Conservation (phyloP, 2,797 vertebrate species). For the Gila robusta region DNA sequence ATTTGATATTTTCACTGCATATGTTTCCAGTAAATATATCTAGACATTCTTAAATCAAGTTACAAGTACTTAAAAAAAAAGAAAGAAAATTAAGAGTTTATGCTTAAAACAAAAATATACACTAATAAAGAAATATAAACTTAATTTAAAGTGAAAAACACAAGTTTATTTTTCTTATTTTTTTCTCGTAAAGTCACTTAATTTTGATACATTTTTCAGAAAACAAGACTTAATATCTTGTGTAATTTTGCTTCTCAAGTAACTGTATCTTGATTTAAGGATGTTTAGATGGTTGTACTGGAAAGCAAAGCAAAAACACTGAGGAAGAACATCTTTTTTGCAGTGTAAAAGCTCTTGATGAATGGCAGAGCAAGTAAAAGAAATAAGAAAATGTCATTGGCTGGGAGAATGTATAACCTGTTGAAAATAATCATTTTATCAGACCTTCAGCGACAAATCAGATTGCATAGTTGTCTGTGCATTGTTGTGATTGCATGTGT, state of each 20-base stretch:
- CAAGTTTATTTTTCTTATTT: no score
- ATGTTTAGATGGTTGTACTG: background rate
- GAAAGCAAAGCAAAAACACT: background rate
- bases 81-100: no score
- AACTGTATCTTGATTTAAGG: background rate
- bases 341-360: background rate
- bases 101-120: no score
- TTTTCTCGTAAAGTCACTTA: background rate
- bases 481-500: background rate
- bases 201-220: accelerated
- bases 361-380: background rate
- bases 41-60: background rate
- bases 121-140: no score
- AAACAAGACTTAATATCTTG: background rate
- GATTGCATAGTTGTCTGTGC: background rate
- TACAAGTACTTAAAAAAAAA: background rate
- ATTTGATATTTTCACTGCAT: background rate
- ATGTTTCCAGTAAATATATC: background rate
- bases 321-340: background rate
- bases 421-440: background rate
- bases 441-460: background rate
- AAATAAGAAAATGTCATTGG: background rate
- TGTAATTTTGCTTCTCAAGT: background rate
- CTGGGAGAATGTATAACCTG: background rate
- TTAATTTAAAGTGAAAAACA: no score